Conservation (phyloP, 2,797 vertebrate species). For the Pseudochirops corinnae region DNA sequence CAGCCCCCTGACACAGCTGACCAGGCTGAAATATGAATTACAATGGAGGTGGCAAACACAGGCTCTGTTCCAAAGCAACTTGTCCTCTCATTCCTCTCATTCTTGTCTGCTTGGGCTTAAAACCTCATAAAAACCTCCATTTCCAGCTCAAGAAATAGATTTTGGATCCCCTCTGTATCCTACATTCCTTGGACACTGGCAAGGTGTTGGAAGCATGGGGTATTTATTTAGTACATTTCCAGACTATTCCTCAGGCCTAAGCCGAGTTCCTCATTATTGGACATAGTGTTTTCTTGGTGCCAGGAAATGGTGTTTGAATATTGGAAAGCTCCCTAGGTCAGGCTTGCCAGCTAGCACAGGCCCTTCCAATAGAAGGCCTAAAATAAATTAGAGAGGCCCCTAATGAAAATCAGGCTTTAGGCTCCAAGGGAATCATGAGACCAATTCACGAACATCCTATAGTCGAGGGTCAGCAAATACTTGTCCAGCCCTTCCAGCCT, state of each 20-base stretch:
- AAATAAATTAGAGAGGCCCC: conserved; percentile 39
- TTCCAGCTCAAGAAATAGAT: neutral
- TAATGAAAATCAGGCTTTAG: conserved; percentile 22
- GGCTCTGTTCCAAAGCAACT: conserved; percentile 47
- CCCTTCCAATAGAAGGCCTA: neutral
- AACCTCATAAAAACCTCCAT: conserved; percentile 10
- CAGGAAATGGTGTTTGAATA: neutral
- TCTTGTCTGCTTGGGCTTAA: conserved; percentile 62
- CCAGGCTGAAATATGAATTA: conserved; percentile 13
- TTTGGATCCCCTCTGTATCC: neutral
- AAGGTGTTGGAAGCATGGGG: neutral
- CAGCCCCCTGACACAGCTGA: neutral
- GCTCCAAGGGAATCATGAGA: neutral
- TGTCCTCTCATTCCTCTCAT: conserved; percentile 67
- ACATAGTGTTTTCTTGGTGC: conserved; percentile 36
- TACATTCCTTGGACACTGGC: neutral
- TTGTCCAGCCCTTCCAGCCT: neutral
- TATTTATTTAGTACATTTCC: conserved; percentile 40
- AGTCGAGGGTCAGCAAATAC: neutral
- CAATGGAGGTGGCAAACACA: neutral
- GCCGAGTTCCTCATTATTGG: conserved; percentile 2
- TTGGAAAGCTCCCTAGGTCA: neutral
- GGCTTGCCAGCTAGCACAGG: neutral
- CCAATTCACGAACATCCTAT: neutral
- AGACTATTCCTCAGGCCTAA: neutral